These are phyloP conservation scores for Psophia crepitans DNA, from an alignment of 2,113 vertebrate genomes.

Conservation along the genomic window DNA sequence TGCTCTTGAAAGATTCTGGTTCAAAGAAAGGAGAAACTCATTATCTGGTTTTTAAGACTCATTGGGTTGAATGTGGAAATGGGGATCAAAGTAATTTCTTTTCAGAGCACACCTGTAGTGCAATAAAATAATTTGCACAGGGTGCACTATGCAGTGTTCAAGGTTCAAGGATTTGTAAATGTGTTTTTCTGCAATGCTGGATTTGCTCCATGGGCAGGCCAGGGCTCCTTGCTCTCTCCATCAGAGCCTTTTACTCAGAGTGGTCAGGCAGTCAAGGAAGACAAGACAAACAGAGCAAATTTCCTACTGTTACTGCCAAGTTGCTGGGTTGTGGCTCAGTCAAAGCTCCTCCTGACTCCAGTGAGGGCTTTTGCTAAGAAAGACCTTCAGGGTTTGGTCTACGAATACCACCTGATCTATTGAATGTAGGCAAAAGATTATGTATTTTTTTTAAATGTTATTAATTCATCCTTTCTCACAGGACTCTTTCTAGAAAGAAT, in stretches of 20 bases:
- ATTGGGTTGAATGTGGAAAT: not conserved
- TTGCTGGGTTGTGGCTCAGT: not conserved
- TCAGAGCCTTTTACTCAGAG: not conserved
- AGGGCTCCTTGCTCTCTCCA: not conserved
- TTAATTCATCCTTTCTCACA: not conserved
- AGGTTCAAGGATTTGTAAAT: constrained; percentile 58
- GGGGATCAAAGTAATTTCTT: not conserved
- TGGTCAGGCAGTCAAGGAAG: not conserved
- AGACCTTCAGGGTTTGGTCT: not conserved
- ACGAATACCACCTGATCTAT: not conserved
- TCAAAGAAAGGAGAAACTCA: not conserved
- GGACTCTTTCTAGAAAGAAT: not conserved
- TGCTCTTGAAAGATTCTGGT: not conserved
- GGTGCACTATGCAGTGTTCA: constrained; percentile 5
- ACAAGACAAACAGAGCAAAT: not conserved
- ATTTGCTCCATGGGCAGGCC: not conserved
- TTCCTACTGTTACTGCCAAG: not conserved
- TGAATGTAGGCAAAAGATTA: not conserved
- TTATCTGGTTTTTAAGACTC: not conserved
- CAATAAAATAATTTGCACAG: constrained; percentile 50
- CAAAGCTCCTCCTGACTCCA: not conserved
- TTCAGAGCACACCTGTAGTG: constrained; percentile 41
- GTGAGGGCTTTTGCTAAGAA: not conserved
- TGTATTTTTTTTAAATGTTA: not conserved
- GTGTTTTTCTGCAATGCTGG: constrained; percentile 26